phyloP scores from a whole-genome alignment of 30 jellyfish, hydroid and myxozoan genomes.

The Haliclystus octoradiatus region DNA sequence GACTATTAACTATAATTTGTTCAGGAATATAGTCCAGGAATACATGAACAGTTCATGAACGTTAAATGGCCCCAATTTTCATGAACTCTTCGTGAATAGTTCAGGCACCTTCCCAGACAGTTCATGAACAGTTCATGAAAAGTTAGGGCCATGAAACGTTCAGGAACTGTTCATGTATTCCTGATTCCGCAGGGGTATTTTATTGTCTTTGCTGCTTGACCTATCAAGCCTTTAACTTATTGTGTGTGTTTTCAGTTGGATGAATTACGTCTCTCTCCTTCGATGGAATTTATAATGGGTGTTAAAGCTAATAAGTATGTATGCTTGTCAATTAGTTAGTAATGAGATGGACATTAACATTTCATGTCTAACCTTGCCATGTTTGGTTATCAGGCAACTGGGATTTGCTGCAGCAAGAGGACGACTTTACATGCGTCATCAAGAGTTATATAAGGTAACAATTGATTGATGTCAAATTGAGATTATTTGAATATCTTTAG shows the following conservation, averaged over 20 bases:
- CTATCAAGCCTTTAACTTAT: background rate
- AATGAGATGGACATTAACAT: background rate
- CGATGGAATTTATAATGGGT: slow-evolving; percentile 70
- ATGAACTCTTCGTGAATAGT: too few species aligned
- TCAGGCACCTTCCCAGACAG: too few species aligned
- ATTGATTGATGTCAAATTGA: background rate
- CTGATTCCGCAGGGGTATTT: too few species aligned
- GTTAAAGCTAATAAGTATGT: slow-evolving; percentile 91
- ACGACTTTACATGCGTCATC: slow-evolving; percentile 78
- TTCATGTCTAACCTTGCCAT: background rate
- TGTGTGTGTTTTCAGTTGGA: slow-evolving; percentile 52
- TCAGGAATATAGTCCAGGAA: too few species aligned
- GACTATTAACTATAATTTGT: too few species aligned
- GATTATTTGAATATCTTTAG: background rate
- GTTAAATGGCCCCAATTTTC: too few species aligned
- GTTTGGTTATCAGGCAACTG: slow-evolving; percentile 26
- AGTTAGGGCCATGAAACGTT: too few species aligned
- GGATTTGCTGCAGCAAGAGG: slow-evolving; percentile 97
- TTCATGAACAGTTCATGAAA: too few species aligned
- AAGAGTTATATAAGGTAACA: slow-evolving; percentile 67
- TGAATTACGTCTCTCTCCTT: slow-evolving; percentile 47
- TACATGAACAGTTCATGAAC: too few species aligned
- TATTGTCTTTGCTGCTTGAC: background rate
- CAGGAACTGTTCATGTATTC: too few species aligned
- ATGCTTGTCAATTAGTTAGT: background rate